Evolutionary conservation across 2,797 vertebrate genomes (phyloP).

Genomic region (Pseudochaenichthys georgianus): DNA sequence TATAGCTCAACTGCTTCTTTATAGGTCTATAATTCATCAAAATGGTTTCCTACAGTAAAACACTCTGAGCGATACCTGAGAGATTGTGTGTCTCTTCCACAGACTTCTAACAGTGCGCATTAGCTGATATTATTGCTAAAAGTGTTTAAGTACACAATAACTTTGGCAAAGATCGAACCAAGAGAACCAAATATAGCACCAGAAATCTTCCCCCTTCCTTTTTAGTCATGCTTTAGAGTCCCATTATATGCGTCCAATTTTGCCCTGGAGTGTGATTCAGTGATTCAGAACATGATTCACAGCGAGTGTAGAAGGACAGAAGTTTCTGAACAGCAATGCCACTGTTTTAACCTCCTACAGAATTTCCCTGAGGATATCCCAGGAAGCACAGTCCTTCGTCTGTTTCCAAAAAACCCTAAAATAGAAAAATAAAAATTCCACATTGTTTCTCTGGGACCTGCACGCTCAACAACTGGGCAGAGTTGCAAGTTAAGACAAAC

Average conservation of each 20-base stretch:
- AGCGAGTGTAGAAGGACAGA: neutral
- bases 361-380: conserved; percentile 44
- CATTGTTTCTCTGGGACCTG: too few relatives aligned
- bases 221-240: too few relatives aligned
- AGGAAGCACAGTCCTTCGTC: conserved; percentile 24
- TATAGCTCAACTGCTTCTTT: neutral
- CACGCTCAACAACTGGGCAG: too few relatives aligned
- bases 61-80: neutral
- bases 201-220: too few relatives aligned
- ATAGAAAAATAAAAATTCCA: conserved; percentile 13
- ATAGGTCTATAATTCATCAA: neutral
- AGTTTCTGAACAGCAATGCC: neutral
- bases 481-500: too few relatives aligned
- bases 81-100: too few relatives aligned
- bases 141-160: neutral
- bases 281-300: conserved; percentile 6
- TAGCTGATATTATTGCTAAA: neutral
- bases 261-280: too few relatives aligned
- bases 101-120: neutral
- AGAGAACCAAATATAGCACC: neutral
- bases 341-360: conserved; percentile 35
- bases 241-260: neutral
- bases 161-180: neutral
- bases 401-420: neutral
- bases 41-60: neutral